Percentiles rank a stretch among this genome's conserved stretches.
Conservation (phyloP, 2,888 invertebrate genomes). For the Calameuta filiformis region DNA sequence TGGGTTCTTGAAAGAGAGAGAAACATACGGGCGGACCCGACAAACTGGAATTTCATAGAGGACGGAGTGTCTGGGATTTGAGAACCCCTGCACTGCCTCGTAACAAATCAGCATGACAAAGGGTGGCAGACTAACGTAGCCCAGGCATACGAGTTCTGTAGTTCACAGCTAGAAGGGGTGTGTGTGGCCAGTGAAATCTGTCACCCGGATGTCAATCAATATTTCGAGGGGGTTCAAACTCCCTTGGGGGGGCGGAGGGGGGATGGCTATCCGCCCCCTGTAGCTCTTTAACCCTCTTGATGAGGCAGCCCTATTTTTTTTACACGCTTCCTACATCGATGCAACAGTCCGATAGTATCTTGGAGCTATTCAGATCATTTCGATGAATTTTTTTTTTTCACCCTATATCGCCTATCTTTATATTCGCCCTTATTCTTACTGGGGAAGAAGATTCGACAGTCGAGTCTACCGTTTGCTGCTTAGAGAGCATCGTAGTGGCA, state of each 20-base stretch:
- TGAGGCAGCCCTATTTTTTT: neutral
- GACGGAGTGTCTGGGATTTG: slow-evolving; percentile 20
- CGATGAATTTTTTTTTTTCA: neutral
- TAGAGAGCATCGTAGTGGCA: neutral
- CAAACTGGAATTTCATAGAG: neutral
- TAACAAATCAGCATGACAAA: slow-evolving; percentile 61
- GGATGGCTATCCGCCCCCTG: neutral
- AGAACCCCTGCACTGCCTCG: slow-evolving; percentile 46
- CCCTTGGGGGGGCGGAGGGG: neutral
- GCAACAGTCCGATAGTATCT: neutral
- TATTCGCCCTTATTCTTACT: neutral
- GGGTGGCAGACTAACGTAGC: slow-evolving; percentile 32
- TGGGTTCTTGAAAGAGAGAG: neutral
- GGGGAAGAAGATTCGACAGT: neutral
- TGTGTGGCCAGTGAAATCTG: slow-evolving; percentile 60
- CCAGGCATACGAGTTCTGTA: slow-evolving; percentile 6
- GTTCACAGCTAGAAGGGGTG: slow-evolving; percentile 49
- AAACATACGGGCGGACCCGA: neutral
- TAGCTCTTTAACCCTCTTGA: neutral
- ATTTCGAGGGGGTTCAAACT: slow-evolving; percentile 56
- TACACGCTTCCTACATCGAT: neutral
- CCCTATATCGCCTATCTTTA: too few relatives aligned
- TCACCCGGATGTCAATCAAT: slow-evolving; percentile 64
- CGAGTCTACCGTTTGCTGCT: neutral
- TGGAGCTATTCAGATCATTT: neutral